phyloP scores from a whole-genome alignment of 2,797 vertebrate genomes.

The Microhierax caerulescens region DNA sequence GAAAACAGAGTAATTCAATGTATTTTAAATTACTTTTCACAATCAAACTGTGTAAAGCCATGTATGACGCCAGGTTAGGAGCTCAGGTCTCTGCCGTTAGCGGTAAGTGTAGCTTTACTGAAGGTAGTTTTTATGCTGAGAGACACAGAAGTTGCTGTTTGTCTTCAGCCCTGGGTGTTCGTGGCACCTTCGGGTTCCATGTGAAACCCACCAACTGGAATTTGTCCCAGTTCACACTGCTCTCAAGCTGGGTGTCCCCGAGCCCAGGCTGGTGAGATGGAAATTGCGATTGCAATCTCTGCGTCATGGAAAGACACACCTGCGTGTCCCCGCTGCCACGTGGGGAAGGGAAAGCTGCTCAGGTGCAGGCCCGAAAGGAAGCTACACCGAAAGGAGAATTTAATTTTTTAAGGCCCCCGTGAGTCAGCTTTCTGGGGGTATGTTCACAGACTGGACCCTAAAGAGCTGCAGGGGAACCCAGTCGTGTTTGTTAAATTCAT shows the following conservation, averaged over 20 bases:
- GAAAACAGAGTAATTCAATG: neutral
- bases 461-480: neutral
- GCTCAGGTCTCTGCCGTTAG: neutral
- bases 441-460: neutral
- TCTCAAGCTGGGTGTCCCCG: neutral
- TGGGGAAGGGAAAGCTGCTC: neutral
- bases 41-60: neutral
- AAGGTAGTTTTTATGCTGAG: neutral
- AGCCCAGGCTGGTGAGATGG: neutral
- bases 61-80: neutral
- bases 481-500: accelerated
- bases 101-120: neutral
- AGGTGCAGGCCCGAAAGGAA: neutral
- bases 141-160: neutral
- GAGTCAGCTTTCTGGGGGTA: neutral
- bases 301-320: neutral
- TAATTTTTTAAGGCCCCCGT: neutral
- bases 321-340: neutral
- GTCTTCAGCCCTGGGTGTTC: neutral
- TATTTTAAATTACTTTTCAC: neutral
- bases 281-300: neutral
- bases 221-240: neutral
- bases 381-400: neutral
- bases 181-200: neutral
- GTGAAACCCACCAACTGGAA: neutral